Evolutionary conservation across 1,140 invertebrate species (phyloP), one percentile per base, ranked within the genome.

Genomic region (Coboldia fuscipes): DNA sequence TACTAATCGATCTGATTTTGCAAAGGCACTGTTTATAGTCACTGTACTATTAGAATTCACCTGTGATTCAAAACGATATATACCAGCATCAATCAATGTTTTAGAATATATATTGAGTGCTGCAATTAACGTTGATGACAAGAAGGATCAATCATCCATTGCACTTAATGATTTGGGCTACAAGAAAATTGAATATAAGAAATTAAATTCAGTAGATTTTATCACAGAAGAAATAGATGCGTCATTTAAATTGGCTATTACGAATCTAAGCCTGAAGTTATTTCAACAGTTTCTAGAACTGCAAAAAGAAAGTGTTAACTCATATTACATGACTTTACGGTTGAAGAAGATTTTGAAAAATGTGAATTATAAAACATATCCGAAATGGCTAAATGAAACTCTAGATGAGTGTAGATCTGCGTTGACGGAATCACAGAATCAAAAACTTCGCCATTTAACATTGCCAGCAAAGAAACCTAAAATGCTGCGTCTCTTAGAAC

Each of bases 401-500:
- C 45, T 44, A 37, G 58, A 59, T 15, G 60, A 41, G 14, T 39
- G 39, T 12, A 34, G 32, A 22, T 8, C 9, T 13, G 20, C 19
- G 6, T 15, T 44, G n/a, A 17, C 22, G 22, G 12, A n/a, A n/a
- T n/a, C n/a, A n/a, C n/a, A n/a, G n/a, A 42, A 37, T 5, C 14
- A 40, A 5, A 23, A 43, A 12, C 33, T 43, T 12, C 18, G 41
- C 13, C 62, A 61, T 44, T 37, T 77, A 5, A 44, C 59, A 0
- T 54, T 63, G 26, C 60, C 65, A 23, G 67, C 72, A 38, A 74
- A 74, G 35, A 78, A 70, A 48, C 83, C 83, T 0, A 83, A 83
- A 51, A 66, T 73, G 4, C 54, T 90, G 27, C 72, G 74, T 42
- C 50, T 86, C 16, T 79, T 85, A 46, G 85, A 92, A 56, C 86